These are phyloP conservation scores for Battus philenor DNA, from an alignment of 1,140 invertebrate genomes.

Conservation along the genomic window DNA sequence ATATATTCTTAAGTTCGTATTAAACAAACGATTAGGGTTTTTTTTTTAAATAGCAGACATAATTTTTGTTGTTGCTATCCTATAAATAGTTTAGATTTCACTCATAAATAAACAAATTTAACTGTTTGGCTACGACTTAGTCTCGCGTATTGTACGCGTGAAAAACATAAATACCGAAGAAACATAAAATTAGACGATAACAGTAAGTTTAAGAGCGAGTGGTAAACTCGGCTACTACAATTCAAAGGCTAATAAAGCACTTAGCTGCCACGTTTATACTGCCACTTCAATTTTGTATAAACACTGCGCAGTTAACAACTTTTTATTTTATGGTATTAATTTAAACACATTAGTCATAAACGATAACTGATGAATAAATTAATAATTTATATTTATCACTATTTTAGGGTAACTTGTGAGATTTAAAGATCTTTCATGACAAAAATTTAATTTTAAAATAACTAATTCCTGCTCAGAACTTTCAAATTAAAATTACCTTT, in stretches of 20 bases:
- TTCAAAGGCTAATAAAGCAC: slow-evolving; percentile 16
- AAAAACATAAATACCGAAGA: slow-evolving; percentile 41
- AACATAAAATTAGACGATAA: slow-evolving; percentile 45
- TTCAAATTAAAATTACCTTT: too few species aligned
- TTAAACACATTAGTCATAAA: neutral
- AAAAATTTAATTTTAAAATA: too few species aligned
- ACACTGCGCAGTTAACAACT: slow-evolving; percentile 8
- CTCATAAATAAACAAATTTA: slow-evolving; percentile 1
- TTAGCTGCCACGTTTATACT: slow-evolving; percentile 10
- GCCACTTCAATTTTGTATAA: slow-evolving; percentile 16
- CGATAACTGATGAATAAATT: neutral
- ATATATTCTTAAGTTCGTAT: too few species aligned
- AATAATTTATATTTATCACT: neutral
- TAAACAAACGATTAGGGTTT: too few species aligned
- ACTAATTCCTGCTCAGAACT: too few species aligned
- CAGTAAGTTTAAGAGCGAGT: slow-evolving; percentile 33
- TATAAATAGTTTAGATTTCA: slow-evolving; percentile 3
- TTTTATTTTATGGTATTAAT: slow-evolving; percentile 2
- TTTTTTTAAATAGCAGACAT: too few species aligned
- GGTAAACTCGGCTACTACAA: slow-evolving; percentile 16
- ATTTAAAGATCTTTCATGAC: too few species aligned
- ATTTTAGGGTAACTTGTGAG: too few species aligned
- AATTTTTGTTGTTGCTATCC: too few species aligned
- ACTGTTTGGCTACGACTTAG: neutral
- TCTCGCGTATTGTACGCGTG: slow-evolving; percentile 28